Base-by-base conservation (phyloP, 2,113 vertebrate species). In the Tragelaphus imberbis region DNA sequence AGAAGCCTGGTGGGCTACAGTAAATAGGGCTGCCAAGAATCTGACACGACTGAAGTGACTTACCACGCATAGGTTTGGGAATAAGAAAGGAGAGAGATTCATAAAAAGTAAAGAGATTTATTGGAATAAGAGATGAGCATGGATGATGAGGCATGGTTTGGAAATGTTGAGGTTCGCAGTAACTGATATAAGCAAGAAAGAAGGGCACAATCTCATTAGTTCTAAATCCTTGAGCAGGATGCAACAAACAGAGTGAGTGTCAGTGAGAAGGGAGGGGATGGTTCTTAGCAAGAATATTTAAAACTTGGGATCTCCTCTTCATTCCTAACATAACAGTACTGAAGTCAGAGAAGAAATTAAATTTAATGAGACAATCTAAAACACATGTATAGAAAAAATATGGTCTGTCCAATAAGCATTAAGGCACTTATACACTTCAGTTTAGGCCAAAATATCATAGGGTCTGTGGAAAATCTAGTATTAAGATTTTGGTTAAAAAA, bases 401-500 rank as follows among this genome's bases (percentile, higher is more conserved):
- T 75, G 21, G 58, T 55, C 14, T 82, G 53, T 25, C 13, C 23
- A 44, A 49, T 49, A 84, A 61, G 17, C 53, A 21, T 84, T 55
- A 82, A 47, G 30, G 28, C 4, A 47, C 13, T 47, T 88, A 61
- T 0, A 5, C 4, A 56, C 6, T 53, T 85, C 9, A 33, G 0
- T 59, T 36, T 86, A 9, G 80, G 40, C 28, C 10, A 49, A 84
- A 92, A 68, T 80, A 93, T 25, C 55, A 1, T 13, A 71, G 21
- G 6, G 4, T 36, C 9, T 86, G 6, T 80, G 79, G 28, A 68
- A 85, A 75, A 95, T 59, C 79, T 89, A 89, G 7, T 44, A 85
- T 84, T 71, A 86, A 10, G 47, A 40, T 87, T 95, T 88, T 55
- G 36, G 25, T 49, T 82, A 9, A 68, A 86, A 92, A 90, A 81